Evolutionary conservation across 64 coral and sea anemone species (phyloP), one percentile per base, ranked within the genome.

Genomic region (Dendronephthya gigantea): DNA sequence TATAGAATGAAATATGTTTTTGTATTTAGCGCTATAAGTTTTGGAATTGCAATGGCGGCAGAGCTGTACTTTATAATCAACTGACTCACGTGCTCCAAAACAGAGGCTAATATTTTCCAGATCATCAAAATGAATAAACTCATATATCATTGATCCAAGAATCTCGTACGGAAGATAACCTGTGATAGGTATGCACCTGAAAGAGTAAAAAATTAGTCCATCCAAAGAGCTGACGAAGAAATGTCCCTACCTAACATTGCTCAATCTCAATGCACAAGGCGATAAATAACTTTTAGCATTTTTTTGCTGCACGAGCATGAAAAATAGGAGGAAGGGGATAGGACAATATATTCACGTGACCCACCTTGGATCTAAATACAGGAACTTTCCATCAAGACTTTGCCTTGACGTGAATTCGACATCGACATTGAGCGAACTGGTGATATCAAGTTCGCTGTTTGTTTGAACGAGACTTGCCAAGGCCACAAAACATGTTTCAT

Each of bases 151-250:
- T 0, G 89, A 87, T 48, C 94, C 94, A 34, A 97, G 89, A 2
- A 97, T 82, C 82, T 97, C 94, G 87, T 90, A 93, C 12, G 94
- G 94, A 51, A 90, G 88, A 81, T 91, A 97, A 22, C 94, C 94
- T 34, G 87, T 93, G 81, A 97, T 89, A 47, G 81, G 86, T 35
- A 97, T 93, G 16, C 86, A 93, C 52, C 94, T 97, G 27, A 33
- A 88, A 52, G 50, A 52, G 50, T 52, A 52, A n/a, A n/a, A n/a
- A n/a, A n/a, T n/a, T n/a, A n/a, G n/a, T n/a, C n/a, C n/a, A n/a
- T n/a, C n/a, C n/a, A n/a, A n/a, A n/a, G n/a, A n/a, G n/a, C n/a
- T n/a, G n/a, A n/a, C n/a, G n/a, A n/a, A n/a, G n/a, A n/a, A n/a
- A n/a, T n/a, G n/a, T n/a, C n/a, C n/a, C n/a, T n/a, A n/a, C n/a